A percentile compares a stretch with the other conserved stretches of the same genome.
phyloP scores from a whole-genome alignment of 1,140 invertebrate species.

The Anoplolepis gracilipes region DNA sequence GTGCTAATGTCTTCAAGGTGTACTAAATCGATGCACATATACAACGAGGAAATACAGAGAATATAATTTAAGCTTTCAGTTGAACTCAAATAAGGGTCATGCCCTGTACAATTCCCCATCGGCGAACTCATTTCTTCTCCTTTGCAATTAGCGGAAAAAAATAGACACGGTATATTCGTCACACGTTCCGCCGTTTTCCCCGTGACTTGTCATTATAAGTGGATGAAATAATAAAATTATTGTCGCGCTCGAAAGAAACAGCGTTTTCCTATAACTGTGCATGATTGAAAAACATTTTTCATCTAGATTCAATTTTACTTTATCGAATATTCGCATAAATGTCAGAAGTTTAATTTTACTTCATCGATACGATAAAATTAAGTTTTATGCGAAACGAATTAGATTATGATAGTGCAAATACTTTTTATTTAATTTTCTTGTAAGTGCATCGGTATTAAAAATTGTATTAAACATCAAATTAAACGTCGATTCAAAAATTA shows the following conservation, averaged over 20 bases:
- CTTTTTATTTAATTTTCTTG: neutral
- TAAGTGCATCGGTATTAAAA: neutral
- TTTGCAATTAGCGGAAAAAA: constrained; percentile 32
- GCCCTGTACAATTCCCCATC: constrained; percentile 13
- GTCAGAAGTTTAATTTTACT: neutral
- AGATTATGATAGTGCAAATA: neutral
- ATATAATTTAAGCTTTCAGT: constrained; percentile 28
- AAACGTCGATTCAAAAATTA: neutral
- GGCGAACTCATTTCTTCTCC: constrained; percentile 21
- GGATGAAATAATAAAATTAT: constrained; percentile 32
- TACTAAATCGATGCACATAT: constrained; percentile 32
- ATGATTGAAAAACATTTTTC: neutral
- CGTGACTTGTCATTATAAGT: constrained; percentile 34
- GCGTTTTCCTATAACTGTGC: neutral
- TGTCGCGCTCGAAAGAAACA: neutral
- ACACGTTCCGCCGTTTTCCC: constrained; percentile 11
- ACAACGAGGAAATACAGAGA: neutral
- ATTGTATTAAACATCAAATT: neutral
- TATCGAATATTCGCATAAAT: neutral
- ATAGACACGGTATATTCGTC: constrained; percentile 19
- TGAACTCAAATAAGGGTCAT: neutral
- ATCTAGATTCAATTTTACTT: neutral
- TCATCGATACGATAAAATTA: neutral
- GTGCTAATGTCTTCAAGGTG: constrained; percentile 45
- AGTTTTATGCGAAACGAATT: neutral